A percentile compares a stretch with the other conserved stretches of the same genome.
phyloP scores from a whole-genome alignment of 2,797 vertebrate genomes.

The Etheostoma perlongum region DNA sequence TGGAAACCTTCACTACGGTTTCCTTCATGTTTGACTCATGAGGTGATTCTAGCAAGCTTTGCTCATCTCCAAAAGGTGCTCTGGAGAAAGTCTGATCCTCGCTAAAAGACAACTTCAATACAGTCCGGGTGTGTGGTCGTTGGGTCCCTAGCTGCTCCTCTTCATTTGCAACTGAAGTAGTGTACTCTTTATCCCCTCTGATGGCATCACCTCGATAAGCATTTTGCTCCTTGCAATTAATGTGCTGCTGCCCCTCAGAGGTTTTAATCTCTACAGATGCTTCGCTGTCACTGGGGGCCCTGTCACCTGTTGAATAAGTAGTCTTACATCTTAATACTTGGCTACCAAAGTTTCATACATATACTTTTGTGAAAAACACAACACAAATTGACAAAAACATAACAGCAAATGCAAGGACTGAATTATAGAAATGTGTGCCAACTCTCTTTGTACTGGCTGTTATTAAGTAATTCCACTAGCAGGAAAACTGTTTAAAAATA shows the following conservation, averaged over 20 bases:
- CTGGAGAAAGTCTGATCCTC: slow-evolving; percentile 42
- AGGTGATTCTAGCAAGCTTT: slow-evolving; percentile 13
- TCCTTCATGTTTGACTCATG: neutral
- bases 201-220: slow-evolving; percentile 6
- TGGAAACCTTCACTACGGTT: rapidly evolving
- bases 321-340: slow-evolving; percentile 39
- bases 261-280: slow-evolving; percentile 9
- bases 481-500: neutral
- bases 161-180: slow-evolving; percentile 11
- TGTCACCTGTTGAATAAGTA: slow-evolving; percentile 60
- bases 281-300: slow-evolving; percentile 17
- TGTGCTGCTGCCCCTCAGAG: slow-evolving; percentile 15
- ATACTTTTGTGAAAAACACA: neutral
- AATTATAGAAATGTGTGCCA: neutral
- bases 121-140: slow-evolving; percentile 19
- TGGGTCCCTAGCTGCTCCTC: slow-evolving; percentile 9
- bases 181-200: slow-evolving; percentile 10
- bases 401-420: neutral
- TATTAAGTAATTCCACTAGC: too few relatives aligned
- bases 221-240: slow-evolving; percentile 10
- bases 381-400: neutral
- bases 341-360: rapidly evolving
- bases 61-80: neutral
- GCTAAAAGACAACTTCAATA: slow-evolving; percentile 53
- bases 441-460: neutral